These are phyloP conservation scores for Baronia brevicornis DNA, from an alignment of 2,888 invertebrate genomes.

Conservation along the genomic window DNA sequence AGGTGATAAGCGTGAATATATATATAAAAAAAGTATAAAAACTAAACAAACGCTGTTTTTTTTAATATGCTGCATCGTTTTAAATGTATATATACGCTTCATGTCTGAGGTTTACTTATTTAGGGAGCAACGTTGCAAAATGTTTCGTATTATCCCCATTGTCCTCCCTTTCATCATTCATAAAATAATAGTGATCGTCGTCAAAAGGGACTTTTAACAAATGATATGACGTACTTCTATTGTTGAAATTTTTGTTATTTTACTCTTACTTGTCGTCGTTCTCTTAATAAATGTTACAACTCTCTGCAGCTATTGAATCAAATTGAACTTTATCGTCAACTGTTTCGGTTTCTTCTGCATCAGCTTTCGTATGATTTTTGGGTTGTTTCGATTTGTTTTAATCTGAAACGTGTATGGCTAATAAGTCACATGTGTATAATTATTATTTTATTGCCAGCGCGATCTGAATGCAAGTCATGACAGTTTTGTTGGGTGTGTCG, in stretches of 20 bases:
- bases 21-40: no score
- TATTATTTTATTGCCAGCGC: conserved; percentile 68
- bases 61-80: no score
- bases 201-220: conserved; percentile 74
- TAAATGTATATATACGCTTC: conserved; percentile 5
- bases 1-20: no score
- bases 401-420: conserved; percentile 51
- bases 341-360: not conserved
- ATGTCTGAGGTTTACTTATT: conserved; percentile 13
- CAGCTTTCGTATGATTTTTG: not conserved
- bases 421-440: conserved; percentile 74
- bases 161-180: conserved; percentile 59
- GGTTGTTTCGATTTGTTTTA: conserved; percentile 14
- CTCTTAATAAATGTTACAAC: conserved; percentile 33
- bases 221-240: conserved; percentile 70
- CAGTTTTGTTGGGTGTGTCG: conserved; percentile 46
- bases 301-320: conserved; percentile 14
- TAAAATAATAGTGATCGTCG: conserved; percentile 70
- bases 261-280: conserved; percentile 41
- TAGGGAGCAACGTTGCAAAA: conserved; percentile 32
- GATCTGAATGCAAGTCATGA: conserved; percentile 64
- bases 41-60: no score
- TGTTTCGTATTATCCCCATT: conserved; percentile 41
- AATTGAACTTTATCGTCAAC: conserved; percentile 24
- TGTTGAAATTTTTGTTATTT: conserved; percentile 69